Evolutionary conservation across 64 coral and sea anemone species (phyloP), one percentile per base, ranked within the genome.

Genomic region (Montipora cactus): DNA sequence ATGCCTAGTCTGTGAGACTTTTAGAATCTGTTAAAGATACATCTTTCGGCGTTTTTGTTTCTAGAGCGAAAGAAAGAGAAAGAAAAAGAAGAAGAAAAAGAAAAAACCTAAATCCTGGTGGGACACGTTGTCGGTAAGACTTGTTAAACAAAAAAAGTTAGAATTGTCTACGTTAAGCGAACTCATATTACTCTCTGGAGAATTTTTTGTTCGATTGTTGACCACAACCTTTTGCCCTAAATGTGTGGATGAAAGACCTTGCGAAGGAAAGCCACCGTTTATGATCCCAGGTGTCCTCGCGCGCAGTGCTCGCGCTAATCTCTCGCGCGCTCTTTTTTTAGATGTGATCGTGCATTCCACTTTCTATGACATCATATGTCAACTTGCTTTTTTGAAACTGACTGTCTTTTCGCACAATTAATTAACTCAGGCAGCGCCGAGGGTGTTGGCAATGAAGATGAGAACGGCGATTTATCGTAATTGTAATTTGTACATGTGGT

Each of bases 51-150:
- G 37, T 37, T 37, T 37, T 2, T 37, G 37, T 37, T 37, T 37
- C 37, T 37, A 92, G 89, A 47, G 23, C 15, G 94, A 92, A 12
- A 79, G 55, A 79, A 91, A 80, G 71, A 74, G 78, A 51, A 95
- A 89, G 72, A 95, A 92, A 61, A 95, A 92, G 77, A 95, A 95
- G 94, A 95, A 64, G 68, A 71, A 71, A 71, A 71, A 92, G 58
- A 95, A 89, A 80, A 95, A 90, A 61, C 73, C 81, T 49, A 74
- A 81, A 20, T 81, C 92, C 23, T 88, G 94, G 84, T 95, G 94
- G 94, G 94, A 95, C 59, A 91, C 67, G 21, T 83, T 95, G 8
- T 91, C 94, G 90, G 94, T 95, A 89, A 92, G 90, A 8, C 20
- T 46, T 19, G 8, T 21, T 9, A 12, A 14, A 14, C 16, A 18